A percentile compares a stretch with the other conserved stretches of the same genome.
Evolutionary conservation across 1,140 invertebrate species (phyloP).

Genomic region (Brachionus calyciflorus): DNA sequence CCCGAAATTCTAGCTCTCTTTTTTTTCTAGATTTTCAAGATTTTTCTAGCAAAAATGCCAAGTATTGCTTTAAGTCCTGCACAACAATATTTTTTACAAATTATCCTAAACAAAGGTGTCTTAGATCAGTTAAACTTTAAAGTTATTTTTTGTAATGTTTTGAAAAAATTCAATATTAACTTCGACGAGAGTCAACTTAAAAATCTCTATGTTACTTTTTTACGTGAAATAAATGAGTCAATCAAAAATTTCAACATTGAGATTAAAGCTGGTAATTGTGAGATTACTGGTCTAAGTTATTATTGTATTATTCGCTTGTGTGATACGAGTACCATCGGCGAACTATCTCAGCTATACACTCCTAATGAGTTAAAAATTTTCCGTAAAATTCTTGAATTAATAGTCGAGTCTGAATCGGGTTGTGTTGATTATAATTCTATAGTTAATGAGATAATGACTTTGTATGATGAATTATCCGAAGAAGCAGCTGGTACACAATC

Average conservation of each 20-base stretch:
- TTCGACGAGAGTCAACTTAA: neutral
- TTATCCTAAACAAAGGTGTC: slow-evolving; percentile 34
- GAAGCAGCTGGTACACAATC: neutral
- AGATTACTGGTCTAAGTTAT: slow-evolving; percentile 39
- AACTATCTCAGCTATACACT: neutral
- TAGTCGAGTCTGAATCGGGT: slow-evolving; percentile 34
- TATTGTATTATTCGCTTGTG: slow-evolving; percentile 14
- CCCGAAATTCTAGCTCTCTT: neutral
- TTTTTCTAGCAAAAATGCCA: too few species aligned
- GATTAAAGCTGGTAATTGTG: slow-evolving; percentile 41
- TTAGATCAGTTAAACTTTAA: slow-evolving; percentile 33
- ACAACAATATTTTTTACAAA: slow-evolving; percentile 44
- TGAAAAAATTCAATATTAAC: slow-evolving; percentile 45
- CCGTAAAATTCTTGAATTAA: slow-evolving; percentile 23
- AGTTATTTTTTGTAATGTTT: slow-evolving; percentile 17
- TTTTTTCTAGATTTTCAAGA: too few species aligned
- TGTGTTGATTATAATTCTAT: neutral
- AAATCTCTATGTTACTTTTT: slow-evolving; percentile 21
- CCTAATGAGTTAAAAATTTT: slow-evolving; percentile 14
- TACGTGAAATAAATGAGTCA: slow-evolving; percentile 30
- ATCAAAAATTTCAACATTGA: slow-evolving; percentile 36
- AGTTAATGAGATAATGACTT: neutral
- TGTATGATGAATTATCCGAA: neutral
- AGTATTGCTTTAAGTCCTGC: slow-evolving; percentile 7
- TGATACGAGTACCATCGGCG: slow-evolving; percentile 9